Conservation (phyloP, 1,140 invertebrate species). For the Battus philenor region DNA sequence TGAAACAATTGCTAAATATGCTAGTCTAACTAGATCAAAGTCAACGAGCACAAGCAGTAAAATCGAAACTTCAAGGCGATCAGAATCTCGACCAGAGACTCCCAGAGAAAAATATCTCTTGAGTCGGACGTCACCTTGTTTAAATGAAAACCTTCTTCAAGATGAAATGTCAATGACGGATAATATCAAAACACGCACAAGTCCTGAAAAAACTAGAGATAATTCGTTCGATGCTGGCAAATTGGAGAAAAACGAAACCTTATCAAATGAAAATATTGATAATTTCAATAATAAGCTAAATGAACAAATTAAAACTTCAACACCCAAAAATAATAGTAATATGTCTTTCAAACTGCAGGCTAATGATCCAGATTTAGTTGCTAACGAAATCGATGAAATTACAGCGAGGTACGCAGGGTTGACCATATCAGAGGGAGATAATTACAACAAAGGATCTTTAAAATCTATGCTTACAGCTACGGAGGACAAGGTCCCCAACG, state of each 20-base stretch:
- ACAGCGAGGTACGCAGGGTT: constrained; percentile 5
- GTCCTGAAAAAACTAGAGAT: neutral
- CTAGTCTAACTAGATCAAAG: constrained; percentile 6
- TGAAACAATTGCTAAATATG: constrained; percentile 13
- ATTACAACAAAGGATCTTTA: neutral
- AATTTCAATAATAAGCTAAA: constrained; percentile 27
- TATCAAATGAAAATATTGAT: constrained; percentile 15
- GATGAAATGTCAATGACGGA: too few species aligned
- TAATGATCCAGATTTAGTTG: neutral
- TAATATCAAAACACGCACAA: neutral
- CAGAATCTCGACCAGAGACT: neutral
- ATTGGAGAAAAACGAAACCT: too few species aligned
- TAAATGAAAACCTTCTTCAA: too few species aligned
- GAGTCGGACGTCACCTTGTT: neutral
- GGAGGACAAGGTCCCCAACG: neutral
- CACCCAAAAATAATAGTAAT: constrained; percentile 25
- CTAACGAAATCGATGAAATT: constrained; percentile 12
- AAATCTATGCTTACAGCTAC: neutral
- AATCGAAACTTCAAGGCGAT: neutral
- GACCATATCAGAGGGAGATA: constrained; percentile 9
- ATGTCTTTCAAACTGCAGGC: neutral
- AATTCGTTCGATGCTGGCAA: neutral
- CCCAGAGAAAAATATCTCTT: neutral
- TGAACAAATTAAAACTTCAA: constrained; percentile 41
- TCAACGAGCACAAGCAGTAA: constrained; percentile 1